Evolutionary conservation across 1,140 invertebrate genomes (phyloP), one percentile per base, ranked within the genome.

Genomic region (Drosophila nikananu): DNA sequence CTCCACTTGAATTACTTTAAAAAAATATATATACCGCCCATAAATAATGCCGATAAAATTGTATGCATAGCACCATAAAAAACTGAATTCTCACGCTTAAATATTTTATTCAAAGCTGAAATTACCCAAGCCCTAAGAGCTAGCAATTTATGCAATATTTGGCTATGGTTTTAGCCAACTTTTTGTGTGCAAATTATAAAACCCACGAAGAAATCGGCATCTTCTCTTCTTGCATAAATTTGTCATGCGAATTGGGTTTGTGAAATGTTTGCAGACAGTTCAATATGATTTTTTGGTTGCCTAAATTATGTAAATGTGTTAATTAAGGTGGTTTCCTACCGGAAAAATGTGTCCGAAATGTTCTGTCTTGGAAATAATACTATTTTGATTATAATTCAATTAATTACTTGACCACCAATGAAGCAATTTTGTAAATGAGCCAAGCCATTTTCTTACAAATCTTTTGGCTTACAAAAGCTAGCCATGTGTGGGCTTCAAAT

Each of bases 21-120:
- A 72, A 59, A 72, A 52, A n/a, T n/a, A 52, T 49, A 73, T 62
- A 19, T 52, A 52, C 51, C 51, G 55, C 49, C 60, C 51, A 54
- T 76, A 72, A 81, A 77, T 62, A 70, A 51, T 10, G n/a, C 30
- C 55, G 17, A 60, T 71, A 13, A 13, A 57, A 55, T 35, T 55
- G n/a, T 61, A 74, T 70, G 49, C 70, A 72, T 73, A 55, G 35
- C 17, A 42, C 54, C 65, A 65, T 35, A 62, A 30, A 48, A 66
- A 79, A 52, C 48, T 54, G 10, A 49, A 55, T 87, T 87, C 83
- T 87, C 83, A 87, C 84, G 83, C 84, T 72, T 76, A 55, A 63
- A 70, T 52, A 51, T 77, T 83, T 87, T 87, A 86, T 86, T 89
- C 80, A 87, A 89, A 82, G 79, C 55, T 75, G 44, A 60, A 82